Conservation (phyloP, 2,113 vertebrate species). For the Progne subis region DNA sequence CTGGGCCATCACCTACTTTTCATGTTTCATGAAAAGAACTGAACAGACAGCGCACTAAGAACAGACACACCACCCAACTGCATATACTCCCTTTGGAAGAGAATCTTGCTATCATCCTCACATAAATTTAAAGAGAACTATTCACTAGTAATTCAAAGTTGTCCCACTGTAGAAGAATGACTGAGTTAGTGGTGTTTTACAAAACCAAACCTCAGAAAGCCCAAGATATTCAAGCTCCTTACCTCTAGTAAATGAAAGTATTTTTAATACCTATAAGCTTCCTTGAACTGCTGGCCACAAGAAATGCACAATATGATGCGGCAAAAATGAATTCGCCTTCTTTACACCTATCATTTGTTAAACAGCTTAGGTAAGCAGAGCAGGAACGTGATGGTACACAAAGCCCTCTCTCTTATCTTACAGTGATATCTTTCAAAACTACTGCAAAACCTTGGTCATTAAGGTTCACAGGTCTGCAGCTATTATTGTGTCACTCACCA, state of each 20-base stretch:
- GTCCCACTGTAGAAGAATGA: not conserved
- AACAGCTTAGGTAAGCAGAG: not conserved
- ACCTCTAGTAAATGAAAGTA: not conserved
- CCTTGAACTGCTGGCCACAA: not conserved
- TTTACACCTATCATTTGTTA: not conserved
- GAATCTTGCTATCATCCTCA: not conserved
- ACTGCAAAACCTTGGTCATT: not conserved
- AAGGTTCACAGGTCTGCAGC: not conserved
- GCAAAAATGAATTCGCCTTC: not conserved
- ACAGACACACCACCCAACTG: not conserved
- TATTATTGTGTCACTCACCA: not conserved
- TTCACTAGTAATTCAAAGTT: not conserved
- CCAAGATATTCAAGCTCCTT: not conserved
- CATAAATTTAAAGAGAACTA: not conserved
- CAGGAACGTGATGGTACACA: not conserved
- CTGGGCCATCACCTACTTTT: not conserved
- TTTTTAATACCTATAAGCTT: not conserved
- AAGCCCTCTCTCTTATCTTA: not conserved
- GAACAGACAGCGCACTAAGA: not conserved
- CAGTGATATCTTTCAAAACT: not conserved
- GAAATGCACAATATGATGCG: not conserved
- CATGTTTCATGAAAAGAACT: not conserved
- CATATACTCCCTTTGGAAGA: not conserved
- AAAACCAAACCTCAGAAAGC: not conserved
- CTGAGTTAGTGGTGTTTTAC: not conserved